These are phyloP conservation scores for Anagrus nilaparvatae DNA, from an alignment of 1,140 invertebrate species.

Conservation along the genomic window DNA sequence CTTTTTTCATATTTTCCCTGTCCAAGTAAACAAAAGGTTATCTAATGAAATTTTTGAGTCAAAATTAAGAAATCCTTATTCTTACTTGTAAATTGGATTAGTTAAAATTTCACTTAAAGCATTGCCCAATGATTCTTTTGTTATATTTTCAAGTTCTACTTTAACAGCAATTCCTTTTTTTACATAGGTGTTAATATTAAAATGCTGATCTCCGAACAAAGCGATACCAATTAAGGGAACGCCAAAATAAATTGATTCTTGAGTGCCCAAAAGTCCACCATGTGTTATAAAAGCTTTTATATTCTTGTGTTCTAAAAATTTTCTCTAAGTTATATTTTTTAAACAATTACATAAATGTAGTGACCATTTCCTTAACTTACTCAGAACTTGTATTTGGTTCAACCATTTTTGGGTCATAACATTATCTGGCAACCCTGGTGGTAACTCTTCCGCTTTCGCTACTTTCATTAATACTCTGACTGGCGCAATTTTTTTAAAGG, in stretches of 20 bases:
- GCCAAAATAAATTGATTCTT: constrained; percentile 61
- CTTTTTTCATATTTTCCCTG: constrained; percentile 26
- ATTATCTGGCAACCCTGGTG: constrained; percentile 44
- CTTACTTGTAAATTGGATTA: constrained; percentile 29
- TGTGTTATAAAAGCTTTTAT: constrained; percentile 59
- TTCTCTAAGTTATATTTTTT: background rate
- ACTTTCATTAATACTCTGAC: constrained; percentile 26
- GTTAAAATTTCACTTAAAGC: constrained; percentile 27
- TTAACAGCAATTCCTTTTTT: constrained; percentile 27
- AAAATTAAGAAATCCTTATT: constrained; percentile 5
- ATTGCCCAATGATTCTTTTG: constrained; percentile 24
- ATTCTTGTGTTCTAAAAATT: constrained; percentile 30
- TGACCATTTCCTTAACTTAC: constrained; percentile 15
- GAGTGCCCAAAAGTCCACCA: constrained; percentile 62
- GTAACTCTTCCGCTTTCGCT: constrained; percentile 23
- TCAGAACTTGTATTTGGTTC: constrained; percentile 45
- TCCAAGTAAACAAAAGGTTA: background rate
- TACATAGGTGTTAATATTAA: constrained; percentile 36
- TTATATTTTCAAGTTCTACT: constrained; percentile 24
- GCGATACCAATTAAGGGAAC: constrained; percentile 66
- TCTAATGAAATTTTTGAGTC: constrained; percentile 17
- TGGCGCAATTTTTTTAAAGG: constrained; percentile 23
- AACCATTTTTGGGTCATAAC: constrained; percentile 52
- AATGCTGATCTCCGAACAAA: constrained; percentile 59
- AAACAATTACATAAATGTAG: constrained; percentile 15